Conservation (phyloP, 2,888 invertebrate genomes). For the Helleia helle region DNA sequence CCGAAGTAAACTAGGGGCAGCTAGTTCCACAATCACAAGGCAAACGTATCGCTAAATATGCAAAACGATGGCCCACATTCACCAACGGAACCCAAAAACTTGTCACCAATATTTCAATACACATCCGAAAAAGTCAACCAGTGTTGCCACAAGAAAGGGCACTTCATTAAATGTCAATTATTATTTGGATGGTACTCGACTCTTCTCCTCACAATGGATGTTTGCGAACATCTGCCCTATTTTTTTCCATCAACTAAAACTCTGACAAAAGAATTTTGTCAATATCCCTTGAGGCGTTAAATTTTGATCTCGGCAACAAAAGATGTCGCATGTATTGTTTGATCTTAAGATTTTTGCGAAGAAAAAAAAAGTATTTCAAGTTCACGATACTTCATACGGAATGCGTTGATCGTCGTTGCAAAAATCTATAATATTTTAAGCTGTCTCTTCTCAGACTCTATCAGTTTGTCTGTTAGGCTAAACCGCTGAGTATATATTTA, state of each 20-base stretch:
- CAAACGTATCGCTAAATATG: too few species aligned
- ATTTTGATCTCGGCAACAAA: slow-evolving; percentile 44
- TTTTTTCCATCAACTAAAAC: slow-evolving; percentile 30
- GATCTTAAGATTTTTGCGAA: slow-evolving; percentile 11
- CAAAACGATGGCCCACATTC: too few species aligned
- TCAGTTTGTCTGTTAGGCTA: too few species aligned
- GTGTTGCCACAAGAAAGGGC: slow-evolving; percentile 25
- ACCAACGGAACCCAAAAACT: background rate
- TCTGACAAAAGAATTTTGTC: slow-evolving; percentile 31
- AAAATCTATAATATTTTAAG: too few species aligned
- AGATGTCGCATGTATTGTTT: slow-evolving; percentile 32
- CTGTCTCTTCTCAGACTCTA: too few species aligned
- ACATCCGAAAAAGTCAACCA: slow-evolving; percentile 20
- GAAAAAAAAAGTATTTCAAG: slow-evolving; percentile 10
- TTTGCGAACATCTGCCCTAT: slow-evolving; percentile 48
- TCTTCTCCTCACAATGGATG: slow-evolving; percentile 36
- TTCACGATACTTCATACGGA: background rate
- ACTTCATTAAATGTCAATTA: slow-evolving; percentile 64
- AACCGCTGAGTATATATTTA: too few species aligned
- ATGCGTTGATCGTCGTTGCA: background rate
- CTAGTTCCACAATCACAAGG: too few species aligned
- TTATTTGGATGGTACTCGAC: slow-evolving; percentile 40
- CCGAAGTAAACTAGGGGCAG: too few species aligned
- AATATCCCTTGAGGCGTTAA: slow-evolving; percentile 46
- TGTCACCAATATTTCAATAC: background rate